Base-by-base conservation (phyloP, 2,888 invertebrate species). In the Xylota sylvarum region DNA sequence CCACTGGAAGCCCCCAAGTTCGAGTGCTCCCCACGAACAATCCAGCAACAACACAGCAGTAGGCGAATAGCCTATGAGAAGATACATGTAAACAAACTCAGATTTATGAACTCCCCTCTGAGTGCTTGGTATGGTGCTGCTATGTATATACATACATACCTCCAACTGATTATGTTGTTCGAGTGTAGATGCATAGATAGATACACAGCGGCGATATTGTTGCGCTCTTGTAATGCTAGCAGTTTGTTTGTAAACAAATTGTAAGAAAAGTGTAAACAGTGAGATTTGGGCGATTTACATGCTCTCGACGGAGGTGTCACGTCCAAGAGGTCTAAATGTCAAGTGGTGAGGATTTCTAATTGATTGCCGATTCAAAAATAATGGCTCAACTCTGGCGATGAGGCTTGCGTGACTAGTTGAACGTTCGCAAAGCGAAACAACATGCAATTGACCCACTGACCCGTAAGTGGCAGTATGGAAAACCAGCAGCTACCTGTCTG, bases 161-260 rank as follows among this genome's bases (percentile, higher is more conserved):
- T 70, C 80, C 80, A 80, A 52, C 80, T 85, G 77, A 77, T 82
- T 40, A 17, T 67, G 73, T 48, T 73, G 52, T 73, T 30, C 58
- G 17, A 65, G 37, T 17, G 19, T 10, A 64, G 48, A 65, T 40
- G 5, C 35, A 7, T 12, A 37, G 12, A 37, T 37, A 32, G 12
- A 37, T 37, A 32, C 6, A 62, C 40, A 12, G 40, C 58, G 27
- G 32, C 30, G 58, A 32, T 58, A 55, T 72, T 48, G 73, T 55
- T 35, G 55, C 76, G 40, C 10, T 30, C 37, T 60, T 67, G 70
- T 72, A 65, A 64, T 58, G 62, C 27, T 19, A 10, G 35, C 10
- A 19, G 40, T 58, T 73, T 74, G 50, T 69, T 74, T 84, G 74
- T 84, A 84, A 79, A 79, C 79, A 84, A 78, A 84, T 14, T 48